Percentiles rank a stretch among this genome's conserved stretches.
Evolutionary conservation across 2,113 vertebrate genomes (phyloP).

Genomic region (Nesospiza acunhae): DNA sequence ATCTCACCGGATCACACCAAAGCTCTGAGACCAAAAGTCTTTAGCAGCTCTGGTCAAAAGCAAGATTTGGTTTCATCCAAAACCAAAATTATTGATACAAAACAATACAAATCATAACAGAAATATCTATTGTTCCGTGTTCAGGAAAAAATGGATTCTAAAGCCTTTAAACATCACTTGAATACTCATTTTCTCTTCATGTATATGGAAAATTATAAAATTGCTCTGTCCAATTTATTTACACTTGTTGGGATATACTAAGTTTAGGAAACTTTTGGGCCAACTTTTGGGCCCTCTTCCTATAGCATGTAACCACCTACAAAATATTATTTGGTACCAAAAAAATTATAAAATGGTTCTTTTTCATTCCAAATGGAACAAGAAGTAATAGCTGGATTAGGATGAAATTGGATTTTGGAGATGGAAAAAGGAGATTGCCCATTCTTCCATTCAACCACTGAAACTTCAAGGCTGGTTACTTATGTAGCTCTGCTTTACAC

Average conservation of each 20-base stretch:
- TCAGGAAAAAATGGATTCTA: not conserved
- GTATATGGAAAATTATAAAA: not conserved
- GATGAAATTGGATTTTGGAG: not conserved
- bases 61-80: not conserved
- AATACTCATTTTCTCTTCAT: not conserved
- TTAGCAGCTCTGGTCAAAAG: not conserved
- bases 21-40: not conserved
- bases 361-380: not conserved
- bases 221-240: not conserved
- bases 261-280: not conserved
- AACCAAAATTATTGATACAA: not conserved
- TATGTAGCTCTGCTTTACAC: not conserved
- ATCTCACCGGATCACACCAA: not conserved
- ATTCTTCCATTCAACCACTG: not conserved
- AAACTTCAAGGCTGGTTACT: not conserved
- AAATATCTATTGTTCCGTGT: not conserved
- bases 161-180: not conserved
- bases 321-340: not conserved
- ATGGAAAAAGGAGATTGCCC: not conserved
- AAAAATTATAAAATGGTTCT: not conserved
- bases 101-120: not conserved
- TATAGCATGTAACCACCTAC: not conserved
- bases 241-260: not conserved
- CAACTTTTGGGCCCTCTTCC: not conserved
- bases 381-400: not conserved